Percentiles rank a stretch among this genome's conserved stretches.
phyloP scores from a whole-genome alignment of 2,888 invertebrate species.

The Malthinus flaveolus region DNA sequence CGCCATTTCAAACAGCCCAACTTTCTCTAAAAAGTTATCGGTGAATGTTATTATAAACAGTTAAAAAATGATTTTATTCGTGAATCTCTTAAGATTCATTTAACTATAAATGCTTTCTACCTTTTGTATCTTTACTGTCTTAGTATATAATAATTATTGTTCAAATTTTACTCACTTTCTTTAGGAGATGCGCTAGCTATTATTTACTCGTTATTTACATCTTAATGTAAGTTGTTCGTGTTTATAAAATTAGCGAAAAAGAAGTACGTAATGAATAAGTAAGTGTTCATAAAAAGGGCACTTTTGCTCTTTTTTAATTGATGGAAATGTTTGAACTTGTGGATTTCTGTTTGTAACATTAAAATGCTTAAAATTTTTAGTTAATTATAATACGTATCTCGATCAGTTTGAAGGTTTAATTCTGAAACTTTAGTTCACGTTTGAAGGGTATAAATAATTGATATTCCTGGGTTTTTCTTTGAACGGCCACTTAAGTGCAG shows the following conservation, averaged over 20 bases:
- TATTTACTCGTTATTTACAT: constrained; percentile 1
- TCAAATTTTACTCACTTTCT: constrained; percentile 3
- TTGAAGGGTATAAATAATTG: no score
- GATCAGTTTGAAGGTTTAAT: no score
- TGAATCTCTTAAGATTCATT: background rate
- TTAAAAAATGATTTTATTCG: constrained; percentile 6
- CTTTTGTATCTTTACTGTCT: background rate
- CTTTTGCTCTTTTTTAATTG: no score
- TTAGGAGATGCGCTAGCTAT: background rate
- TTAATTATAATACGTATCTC: no score
- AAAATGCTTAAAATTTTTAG: no score
- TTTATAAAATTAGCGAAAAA: background rate
- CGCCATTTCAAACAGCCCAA: background rate
- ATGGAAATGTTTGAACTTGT: no score
- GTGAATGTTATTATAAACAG: constrained; percentile 3
- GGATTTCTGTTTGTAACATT: no score
- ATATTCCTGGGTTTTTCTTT: no score
- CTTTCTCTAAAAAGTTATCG: constrained; percentile 1
- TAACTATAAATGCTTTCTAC: background rate
- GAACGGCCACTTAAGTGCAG: no score
- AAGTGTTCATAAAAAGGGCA: no score
- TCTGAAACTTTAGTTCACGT: no score
- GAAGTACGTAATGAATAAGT: no score
- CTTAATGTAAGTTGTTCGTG: constrained; percentile 6
- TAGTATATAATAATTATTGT: constrained; percentile 2